Percentiles rank a stretch among this genome's conserved stretches.
These are phyloP conservation scores for Zootermopsis nevadensis DNA, from an alignment of 2,888 invertebrate species.

Conservation along the genomic window DNA sequence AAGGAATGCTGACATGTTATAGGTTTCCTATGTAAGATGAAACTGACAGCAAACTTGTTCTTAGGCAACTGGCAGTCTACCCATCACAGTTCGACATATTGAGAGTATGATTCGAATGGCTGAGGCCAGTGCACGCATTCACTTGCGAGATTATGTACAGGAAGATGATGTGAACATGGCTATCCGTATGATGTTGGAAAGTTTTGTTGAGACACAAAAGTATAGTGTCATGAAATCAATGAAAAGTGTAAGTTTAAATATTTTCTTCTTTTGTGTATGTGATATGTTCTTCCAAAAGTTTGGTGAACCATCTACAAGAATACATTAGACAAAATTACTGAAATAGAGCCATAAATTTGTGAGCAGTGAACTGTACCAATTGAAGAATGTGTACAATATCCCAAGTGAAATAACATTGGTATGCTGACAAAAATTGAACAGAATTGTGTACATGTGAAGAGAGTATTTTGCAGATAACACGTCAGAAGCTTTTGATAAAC, in stretches of 20 bases:
- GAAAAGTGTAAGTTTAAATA: conserved; percentile 75
- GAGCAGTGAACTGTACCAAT: too few species aligned
- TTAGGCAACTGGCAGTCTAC: conserved; percentile 93
- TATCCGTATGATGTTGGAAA: conserved; percentile 96
- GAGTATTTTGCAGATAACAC: too few species aligned
- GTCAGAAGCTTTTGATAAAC: too few species aligned
- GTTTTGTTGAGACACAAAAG: conserved; percentile 98
- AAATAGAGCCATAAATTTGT: too few species aligned
- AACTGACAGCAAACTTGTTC: conserved; percentile 47
- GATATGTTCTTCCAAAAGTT: too few species aligned
- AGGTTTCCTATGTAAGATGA: neutral
- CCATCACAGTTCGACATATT: conserved; percentile 98
- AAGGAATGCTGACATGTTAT: neutral
- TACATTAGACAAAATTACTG: too few species aligned
- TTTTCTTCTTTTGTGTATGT: too few species aligned
- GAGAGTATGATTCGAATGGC: conserved; percentile 98
- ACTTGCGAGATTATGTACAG: conserved; percentile 87
- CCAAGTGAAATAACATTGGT: too few species aligned
- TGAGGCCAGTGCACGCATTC: conserved; percentile 97
- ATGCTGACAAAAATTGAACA: too few species aligned
- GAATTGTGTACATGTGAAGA: too few species aligned
- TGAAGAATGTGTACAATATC: too few species aligned
- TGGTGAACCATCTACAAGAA: too few species aligned
- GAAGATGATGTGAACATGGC: conserved; percentile 99
- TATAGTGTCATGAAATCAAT: conserved; percentile 97